A percentile compares a stretch with the other conserved stretches of the same genome.
Conservation (phyloP, 2,113 vertebrate genomes). For the Pedetes capensis region DNA sequence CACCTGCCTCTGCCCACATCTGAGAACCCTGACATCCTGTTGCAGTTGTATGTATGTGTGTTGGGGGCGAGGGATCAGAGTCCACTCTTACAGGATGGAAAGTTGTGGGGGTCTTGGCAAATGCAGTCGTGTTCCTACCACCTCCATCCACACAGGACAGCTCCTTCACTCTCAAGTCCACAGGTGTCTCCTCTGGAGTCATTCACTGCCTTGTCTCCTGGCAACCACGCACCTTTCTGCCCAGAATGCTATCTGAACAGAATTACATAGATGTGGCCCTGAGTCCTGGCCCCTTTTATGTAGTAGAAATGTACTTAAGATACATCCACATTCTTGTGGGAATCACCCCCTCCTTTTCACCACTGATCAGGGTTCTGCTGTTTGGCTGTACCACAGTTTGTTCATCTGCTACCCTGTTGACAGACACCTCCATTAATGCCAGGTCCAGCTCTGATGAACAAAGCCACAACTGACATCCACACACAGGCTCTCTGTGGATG, state of each 20-base stretch:
- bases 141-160: not conserved
- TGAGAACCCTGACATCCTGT: not conserved
- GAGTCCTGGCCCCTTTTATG: not conserved
- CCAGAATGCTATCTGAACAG: not conserved
- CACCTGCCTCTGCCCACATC: not conserved
- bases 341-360: not conserved
- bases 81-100: rapidly evolving
- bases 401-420: not conserved
- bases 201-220: not conserved
- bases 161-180: no score
- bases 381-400: rapidly evolving
- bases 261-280: rapidly evolving
- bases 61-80: rapidly evolving
- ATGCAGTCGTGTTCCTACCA: rapidly evolving
- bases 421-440: not conserved
- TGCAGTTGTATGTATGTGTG: not conserved
- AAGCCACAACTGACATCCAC: not conserved
- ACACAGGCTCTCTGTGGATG: no score
- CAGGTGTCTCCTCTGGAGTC: no score
- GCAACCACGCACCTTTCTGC: not conserved
- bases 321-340: rapidly evolving
- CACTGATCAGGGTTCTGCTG: rapidly evolving
- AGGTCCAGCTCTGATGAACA: no score
- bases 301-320: not conserved
- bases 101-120: not conserved